phyloP scores from a whole-genome alignment of 2,888 invertebrate genomes.

The Amaurobius ferox region DNA sequence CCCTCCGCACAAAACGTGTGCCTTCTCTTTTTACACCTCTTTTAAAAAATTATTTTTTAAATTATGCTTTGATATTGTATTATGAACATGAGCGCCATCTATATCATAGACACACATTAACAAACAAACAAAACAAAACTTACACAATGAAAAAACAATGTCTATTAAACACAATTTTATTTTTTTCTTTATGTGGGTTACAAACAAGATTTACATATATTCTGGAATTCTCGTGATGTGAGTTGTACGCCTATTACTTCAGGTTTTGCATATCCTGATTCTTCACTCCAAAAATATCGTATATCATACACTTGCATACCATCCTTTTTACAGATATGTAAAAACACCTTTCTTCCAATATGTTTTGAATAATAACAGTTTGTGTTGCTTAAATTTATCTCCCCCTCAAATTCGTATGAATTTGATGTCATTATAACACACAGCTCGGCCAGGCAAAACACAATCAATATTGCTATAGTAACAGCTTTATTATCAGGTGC shows the following conservation, averaged over 20 bases:
- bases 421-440: no score
- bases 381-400: background rate
- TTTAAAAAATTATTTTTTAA: no score
- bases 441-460: no score
- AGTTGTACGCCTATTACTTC: background rate
- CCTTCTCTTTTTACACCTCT: no score
- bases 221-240: background rate
- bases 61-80: no score
- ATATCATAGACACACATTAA: no score
- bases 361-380: background rate
- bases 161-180: background rate
- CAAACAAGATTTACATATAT: background rate
- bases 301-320: background rate
- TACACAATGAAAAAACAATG: background rate
- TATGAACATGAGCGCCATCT: no score
- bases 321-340: background rate
- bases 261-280: background rate
- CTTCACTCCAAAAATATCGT: slow-evolving; percentile 23
- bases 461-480: no score
- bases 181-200: background rate
- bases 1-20: no score
- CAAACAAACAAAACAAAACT: no score
- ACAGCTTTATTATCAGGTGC: no score
- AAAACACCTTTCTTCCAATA: slow-evolving; percentile 3
- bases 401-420: no score